Evolutionary conservation across 2,113 vertebrate genomes (phyloP), one percentile per base, ranked within the genome.

Genomic region (cattle (Bos taurus)): DNA sequence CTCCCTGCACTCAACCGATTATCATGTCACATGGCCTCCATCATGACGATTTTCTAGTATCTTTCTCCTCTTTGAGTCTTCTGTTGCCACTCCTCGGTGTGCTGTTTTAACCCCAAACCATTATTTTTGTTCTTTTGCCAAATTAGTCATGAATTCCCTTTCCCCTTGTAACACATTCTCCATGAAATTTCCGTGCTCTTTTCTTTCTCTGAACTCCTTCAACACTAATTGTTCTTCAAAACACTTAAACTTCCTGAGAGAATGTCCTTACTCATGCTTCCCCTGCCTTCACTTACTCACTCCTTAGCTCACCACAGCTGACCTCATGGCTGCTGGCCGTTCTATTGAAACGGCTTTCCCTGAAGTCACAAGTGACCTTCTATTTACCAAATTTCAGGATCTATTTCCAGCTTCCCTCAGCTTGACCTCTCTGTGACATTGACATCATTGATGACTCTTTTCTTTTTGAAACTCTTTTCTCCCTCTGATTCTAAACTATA

Each of bases 321-420:
- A 77, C 43, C 62, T 95, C 60, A 81, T 30, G 23, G 15, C 59
- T 33, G 13, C 23, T 46, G 56, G 67, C 33, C 46, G 46, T 87
- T 60, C 92, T 94, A 48, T 40, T 87, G 56, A 94, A 86, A 67
- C 5, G 19, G 86, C 64, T 95, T 77, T 96, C 62, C 54, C 60
- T 78, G 48, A 52, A 90, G 50, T 92, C 71, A 90, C 23, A 94
- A 94, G 48, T 94, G 88, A 94, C 33, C 91, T 93, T 93, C 84
- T 97, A 13, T 77, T 97, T 82, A 30, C 26, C 59, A 87, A 59
- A 87, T 94, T 94, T 77, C 40, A 82, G 15, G 13, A 43, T 62
- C 82, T 86, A 52, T 82, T 94, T 95, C 7, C 1, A 81, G 59
- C 21, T 17, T 81, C 46, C 52, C n/a, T 91, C 40, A 64, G 52